phyloP scores from a whole-genome alignment of 1,140 invertebrate species.

The Nasonia vitripennis region DNA sequence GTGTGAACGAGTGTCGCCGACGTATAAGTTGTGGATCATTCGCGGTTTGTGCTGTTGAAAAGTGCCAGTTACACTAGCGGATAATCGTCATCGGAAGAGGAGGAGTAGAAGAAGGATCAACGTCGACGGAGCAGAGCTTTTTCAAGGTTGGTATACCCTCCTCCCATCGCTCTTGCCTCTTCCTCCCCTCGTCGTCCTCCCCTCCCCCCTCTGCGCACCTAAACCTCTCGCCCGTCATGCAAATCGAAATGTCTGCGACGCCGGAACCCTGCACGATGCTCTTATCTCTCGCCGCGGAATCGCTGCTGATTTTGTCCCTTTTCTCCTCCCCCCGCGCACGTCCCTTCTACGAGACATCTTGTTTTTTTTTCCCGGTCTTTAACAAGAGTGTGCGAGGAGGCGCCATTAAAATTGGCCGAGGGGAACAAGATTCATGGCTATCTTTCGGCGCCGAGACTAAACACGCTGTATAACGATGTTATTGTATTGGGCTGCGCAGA shows the following conservation, averaged over 20 bases:
- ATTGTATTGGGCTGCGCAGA: too few species aligned
- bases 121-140: neutral
- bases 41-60: neutral
- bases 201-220: neutral
- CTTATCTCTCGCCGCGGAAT: too few species aligned
- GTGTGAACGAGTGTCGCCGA: neutral
- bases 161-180: too few species aligned
- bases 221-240: neutral
- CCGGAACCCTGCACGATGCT: too few species aligned
- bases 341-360: neutral
- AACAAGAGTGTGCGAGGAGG: neutral
- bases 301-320: too few species aligned
- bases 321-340: too few species aligned
- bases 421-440: neutral
- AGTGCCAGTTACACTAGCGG: neutral
- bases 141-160: constrained; percentile 27
- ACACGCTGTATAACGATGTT: neutral
- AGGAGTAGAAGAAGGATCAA: too few species aligned
- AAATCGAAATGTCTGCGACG: too few species aligned
- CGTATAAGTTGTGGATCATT: constrained; percentile 10
- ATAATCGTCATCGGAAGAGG: neutral
- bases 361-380: neutral
- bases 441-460: neutral
- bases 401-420: neutral
- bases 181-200: too few species aligned